These are phyloP conservation scores for Odontesthes bonariensis DNA, from an alignment of 2,113 vertebrate species.

Conservation along the genomic window DNA sequence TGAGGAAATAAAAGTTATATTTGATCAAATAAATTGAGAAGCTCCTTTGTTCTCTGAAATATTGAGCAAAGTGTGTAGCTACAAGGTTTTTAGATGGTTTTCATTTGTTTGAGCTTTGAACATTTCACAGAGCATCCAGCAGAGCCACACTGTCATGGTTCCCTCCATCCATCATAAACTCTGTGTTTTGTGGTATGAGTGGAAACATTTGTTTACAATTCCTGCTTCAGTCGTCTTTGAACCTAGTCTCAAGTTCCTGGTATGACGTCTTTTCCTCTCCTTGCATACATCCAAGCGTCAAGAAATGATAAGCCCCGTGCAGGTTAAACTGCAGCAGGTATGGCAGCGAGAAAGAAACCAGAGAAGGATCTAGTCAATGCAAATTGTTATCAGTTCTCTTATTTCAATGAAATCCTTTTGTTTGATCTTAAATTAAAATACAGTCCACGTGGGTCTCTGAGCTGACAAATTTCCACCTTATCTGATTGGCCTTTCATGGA, in stretches of 20 bases:
- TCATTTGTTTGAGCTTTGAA: conserved; percentile 17
- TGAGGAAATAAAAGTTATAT: background rate
- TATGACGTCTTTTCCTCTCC: conserved; percentile 27
- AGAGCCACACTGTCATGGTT: conserved; percentile 33
- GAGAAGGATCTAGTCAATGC: conserved; percentile 22
- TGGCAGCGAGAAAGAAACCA: conserved; percentile 5
- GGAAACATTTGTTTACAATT: conserved; percentile 66
- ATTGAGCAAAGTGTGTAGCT: background rate
- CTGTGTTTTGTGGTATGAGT: conserved; percentile 39
- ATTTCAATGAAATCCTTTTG: conserved; percentile 19
- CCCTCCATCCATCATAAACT: conserved; percentile 56
- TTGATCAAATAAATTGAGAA: background rate
- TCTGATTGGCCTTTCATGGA: conserved; percentile 74
- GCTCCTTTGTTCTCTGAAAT: background rate
- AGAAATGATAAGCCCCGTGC: conserved; percentile 13
- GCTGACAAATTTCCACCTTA: conserved; percentile 70
- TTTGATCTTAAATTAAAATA: conserved; percentile 57
- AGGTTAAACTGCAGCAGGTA: conserved; percentile 39
- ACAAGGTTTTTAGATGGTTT: background rate
- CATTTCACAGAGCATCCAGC: conserved; percentile 31
- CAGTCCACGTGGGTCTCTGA: conserved; percentile 16
- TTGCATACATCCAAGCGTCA: background rate
- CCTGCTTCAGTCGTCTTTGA: conserved; percentile 56
- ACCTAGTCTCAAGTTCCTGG: conserved; percentile 29
- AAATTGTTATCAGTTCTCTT: background rate